Base-by-base conservation (phyloP, 2,797 vertebrate genomes). In the Knipowitschia caucasica region DNA sequence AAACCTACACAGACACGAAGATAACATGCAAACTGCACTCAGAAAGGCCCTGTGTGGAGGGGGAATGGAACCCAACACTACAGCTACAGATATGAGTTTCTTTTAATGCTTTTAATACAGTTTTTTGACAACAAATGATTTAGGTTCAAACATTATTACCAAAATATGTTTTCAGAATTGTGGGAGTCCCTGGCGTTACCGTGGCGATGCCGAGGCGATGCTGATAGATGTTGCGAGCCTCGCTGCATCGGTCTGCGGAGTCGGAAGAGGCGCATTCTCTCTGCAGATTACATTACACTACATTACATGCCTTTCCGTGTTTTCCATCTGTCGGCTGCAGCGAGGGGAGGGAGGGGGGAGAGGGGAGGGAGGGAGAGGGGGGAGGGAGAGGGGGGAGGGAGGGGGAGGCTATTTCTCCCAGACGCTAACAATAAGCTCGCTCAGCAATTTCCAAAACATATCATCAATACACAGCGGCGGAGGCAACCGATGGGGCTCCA, bases 361-460 rank as follows among this genome's bases (percentile, higher is more conserved):
- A 74, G 63, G 63, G 45, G 36, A 5, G 49, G 27, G 20, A 43
- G 2, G 20, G 43, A 8, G 14, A 7, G 23, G 1, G 23, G 20
- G 3, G 5, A 31, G 7, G 21, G 8, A 15, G 14, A 25, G 8
- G 20, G 4, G 11, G 1, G 27, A 9, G 23, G 24, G 36, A 34
- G 20, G 49, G 58, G 38, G 12, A 27, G 50, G 9, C 34, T 71
- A 71, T 72, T 71, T 83, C 83, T 84, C 67, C 70, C 71, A 76
- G 77, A 86, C 72, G 80, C 80, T 76, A 82, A 83, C 86, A 85
- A 83, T 65, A 67, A 82, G 77, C 80, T 73, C 82, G 81, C 78
- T 89, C 87, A 89, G 87, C 87, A 84, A 85, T 81, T 87, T 83
- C 84, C 68, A 70, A 85, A 86, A 86, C 85, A 82, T 73, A 84